Percentiles rank a stretch among this genome's conserved stretches.
These are phyloP conservation scores for Ophioninae sp. DNA, from an alignment of 2,888 invertebrate genomes.

Conservation along the genomic window DNA sequence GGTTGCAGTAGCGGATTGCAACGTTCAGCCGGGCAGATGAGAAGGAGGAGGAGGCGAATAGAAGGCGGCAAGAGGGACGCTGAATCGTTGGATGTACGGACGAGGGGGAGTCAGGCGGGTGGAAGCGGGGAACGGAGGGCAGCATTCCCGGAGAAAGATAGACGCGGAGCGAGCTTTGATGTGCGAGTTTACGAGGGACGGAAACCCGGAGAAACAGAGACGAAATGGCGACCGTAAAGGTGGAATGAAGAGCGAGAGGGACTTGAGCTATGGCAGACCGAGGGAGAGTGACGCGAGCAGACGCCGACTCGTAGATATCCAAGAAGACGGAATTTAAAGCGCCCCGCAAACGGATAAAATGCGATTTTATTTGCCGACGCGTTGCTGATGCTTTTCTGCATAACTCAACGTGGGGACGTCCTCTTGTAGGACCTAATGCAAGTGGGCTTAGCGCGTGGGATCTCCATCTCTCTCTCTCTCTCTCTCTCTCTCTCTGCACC, in stretches of 20 bases:
- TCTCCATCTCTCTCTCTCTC: conserved; percentile 2
- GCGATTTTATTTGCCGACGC: conserved; percentile 80
- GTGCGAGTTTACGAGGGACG: conserved; percentile 77
- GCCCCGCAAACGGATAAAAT: conserved; percentile 79
- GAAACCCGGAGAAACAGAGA: conserved; percentile 65
- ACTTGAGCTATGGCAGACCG: conserved; percentile 36
- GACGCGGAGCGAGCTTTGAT: conserved; percentile 78
- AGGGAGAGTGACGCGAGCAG: conserved; percentile 50
- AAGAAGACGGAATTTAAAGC: conserved; percentile 75
- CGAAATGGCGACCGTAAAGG: conserved; percentile 56
- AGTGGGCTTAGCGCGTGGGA: conserved; percentile 11
- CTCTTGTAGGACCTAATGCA: conserved; percentile 52
- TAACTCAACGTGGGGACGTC: conserved; percentile 68
- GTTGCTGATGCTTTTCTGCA: conserved; percentile 48
- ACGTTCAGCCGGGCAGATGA: conserved; percentile 50
- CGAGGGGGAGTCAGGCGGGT: conserved; percentile 48
- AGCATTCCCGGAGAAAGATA: conserved; percentile 74
- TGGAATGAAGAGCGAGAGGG: conserved; percentile 49
- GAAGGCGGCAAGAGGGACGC: conserved; percentile 37
- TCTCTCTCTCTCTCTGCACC: conserved; percentile 24
- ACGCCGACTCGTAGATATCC: conserved; percentile 54
- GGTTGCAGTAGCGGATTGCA: conserved; percentile 62
- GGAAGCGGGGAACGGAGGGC: conserved; percentile 58
- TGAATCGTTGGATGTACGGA: conserved; percentile 52
- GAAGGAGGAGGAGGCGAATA: conserved; percentile 34